Evolutionary conservation across 2,797 vertebrate species (phyloP).

Genomic region (Sarcophilus harrisii): DNA sequence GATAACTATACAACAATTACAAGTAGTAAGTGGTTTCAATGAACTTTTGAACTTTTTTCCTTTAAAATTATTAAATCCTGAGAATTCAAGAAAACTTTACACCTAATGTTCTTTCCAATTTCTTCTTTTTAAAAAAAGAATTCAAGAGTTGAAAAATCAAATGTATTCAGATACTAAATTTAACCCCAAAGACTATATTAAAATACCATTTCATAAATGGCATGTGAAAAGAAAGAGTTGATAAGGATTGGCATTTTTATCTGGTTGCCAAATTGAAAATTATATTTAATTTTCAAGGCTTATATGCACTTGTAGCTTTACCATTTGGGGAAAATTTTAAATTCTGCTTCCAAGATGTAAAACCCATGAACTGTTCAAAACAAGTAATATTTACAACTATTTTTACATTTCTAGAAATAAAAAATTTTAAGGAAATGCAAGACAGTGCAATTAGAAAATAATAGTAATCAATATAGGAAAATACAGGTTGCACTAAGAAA

Average conservation of each 20-base stretch:
- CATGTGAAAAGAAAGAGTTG: neutral
- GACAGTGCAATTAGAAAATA: neutral
- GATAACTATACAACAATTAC: neutral
- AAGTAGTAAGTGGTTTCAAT: neutral
- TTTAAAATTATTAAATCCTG: neutral
- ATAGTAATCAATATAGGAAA: neutral
- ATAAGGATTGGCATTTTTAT: neutral
- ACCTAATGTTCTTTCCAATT: neutral
- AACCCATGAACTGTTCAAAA: slow-evolving; percentile 52
- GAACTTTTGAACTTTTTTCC: neutral
- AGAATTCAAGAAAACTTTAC: neutral
- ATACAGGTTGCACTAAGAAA: neutral
- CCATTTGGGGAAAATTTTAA: slow-evolving; percentile 53
- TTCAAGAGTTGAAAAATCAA: neutral
- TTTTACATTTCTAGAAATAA: slow-evolving; percentile 40
- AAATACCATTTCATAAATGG: neutral
- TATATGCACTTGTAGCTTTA: neutral
- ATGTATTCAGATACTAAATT: neutral
- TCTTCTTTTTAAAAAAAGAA: neutral
- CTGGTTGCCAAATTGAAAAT: slow-evolving; percentile 42
- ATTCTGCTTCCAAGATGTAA: slow-evolving; percentile 53
- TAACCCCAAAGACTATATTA: neutral
- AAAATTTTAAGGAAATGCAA: neutral
- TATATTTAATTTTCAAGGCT: neutral
- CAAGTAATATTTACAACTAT: slow-evolving; percentile 32